Percentiles rank a stretch among this genome's conserved stretches.
Conservation (phyloP, 2,797 vertebrate genomes). For the Leucoraja ocellata region DNA sequence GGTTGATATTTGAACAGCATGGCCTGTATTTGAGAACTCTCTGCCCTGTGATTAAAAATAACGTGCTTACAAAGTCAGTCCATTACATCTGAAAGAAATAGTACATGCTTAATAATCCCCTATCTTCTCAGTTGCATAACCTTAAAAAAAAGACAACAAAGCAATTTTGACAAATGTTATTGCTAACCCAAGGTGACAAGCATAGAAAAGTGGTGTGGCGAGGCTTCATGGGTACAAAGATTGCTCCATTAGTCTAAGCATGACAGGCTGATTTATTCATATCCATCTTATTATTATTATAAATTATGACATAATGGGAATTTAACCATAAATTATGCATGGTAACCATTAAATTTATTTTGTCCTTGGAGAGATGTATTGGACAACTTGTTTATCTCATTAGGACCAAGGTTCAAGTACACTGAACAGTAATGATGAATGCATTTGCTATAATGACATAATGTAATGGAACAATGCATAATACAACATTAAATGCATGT, state of each 20-base stretch:
- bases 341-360: slow-evolving; percentile 34
- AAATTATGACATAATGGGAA: slow-evolving; percentile 37
- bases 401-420: slow-evolving; percentile 32
- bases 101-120: neutral
- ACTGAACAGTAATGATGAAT: slow-evolving; percentile 34
- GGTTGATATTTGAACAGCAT: neutral
- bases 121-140: slow-evolving; percentile 7
- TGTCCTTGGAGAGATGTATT: slow-evolving; percentile 38
- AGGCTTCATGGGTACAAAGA: slow-evolving; percentile 22
- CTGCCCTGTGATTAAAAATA: neutral
- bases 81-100: neutral
- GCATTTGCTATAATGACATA: slow-evolving; percentile 21
- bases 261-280: slow-evolving; percentile 34
- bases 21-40: neutral
- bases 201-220: slow-evolving; percentile 26
- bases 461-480: slow-evolving; percentile 31
- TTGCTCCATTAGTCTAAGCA: slow-evolving; percentile 34
- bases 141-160: neutral
- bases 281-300: slow-evolving; percentile 35
- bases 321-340: slow-evolving; percentile 39
- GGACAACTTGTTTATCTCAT: slow-evolving; percentile 38
- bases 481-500: slow-evolving; percentile 7
- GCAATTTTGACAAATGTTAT: slow-evolving; percentile 35
- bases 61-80: neutral
- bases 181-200: slow-evolving; percentile 29